Base-by-base conservation (phyloP, 2,113 vertebrate species). In the Myocastor coypus region DNA sequence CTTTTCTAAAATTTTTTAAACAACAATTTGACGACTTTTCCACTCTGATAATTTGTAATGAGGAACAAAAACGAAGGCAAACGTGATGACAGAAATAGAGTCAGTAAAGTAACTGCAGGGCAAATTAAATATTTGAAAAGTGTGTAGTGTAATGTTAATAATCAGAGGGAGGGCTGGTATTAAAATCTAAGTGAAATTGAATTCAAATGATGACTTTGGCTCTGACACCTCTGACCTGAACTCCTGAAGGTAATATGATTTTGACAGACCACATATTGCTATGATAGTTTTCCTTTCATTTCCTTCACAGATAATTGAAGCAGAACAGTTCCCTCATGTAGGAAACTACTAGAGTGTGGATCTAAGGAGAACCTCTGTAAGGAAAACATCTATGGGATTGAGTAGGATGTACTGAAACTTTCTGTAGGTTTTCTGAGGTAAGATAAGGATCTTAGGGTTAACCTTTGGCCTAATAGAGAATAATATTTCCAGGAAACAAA, bases 181-280 rank as follows among this genome's bases (percentile, higher is more conserved):
- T 77, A 46, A 93, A 87, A 88, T 93, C 42, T 94, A 88, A 82
- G 42, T 82, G 64, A 92, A 96, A 91, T 77, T 84, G 80, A 92
- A 69, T 81, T 95, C 87, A 93, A 66, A 78, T 42, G 80, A 63
- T 93, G 93, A 85, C 64, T 63, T 94, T 4, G 40, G 66, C 75
- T 91, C 89, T 37, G 61, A 42, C 13, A 42, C 26, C 89, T 83
- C 42, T 42, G 61, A 75, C 26, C 32, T 12, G 63, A 80, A 59
- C 57, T 93, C 84, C 73, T 69, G 17, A 91, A 82, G 87, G 84
- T 73, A 61, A 52, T 26, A 34, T 42, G 32, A 46, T 77, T 81
- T 73, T 20, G 22, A 63, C 50, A 95, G 24, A n/a, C 61, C 75
- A 92, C 63, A n/a, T 19, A 55, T 75, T 30, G 37, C 52, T 68